These are phyloP conservation scores for Epsilonema sp. DNA, from an alignment of 2,888 invertebrate species.

Conservation along the genomic window DNA sequence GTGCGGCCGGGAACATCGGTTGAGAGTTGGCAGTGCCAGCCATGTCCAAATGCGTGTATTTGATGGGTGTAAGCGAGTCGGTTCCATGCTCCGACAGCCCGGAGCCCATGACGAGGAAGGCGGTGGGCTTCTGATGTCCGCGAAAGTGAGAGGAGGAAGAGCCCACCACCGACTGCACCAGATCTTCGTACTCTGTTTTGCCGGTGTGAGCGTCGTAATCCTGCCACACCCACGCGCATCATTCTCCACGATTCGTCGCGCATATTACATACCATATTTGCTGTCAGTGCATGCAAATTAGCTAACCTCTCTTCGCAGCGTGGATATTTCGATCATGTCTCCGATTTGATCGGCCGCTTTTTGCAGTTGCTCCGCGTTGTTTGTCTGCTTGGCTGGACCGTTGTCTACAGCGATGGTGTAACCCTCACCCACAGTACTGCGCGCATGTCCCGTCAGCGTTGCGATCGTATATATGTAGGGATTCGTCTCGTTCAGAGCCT, in stretches of 20 bases:
- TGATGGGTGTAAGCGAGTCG: constrained; percentile 42
- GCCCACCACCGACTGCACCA: too few relatives aligned
- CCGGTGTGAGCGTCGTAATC: background rate
- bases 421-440: constrained; percentile 36
- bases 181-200: background rate
- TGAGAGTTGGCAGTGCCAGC: constrained; percentile 56
- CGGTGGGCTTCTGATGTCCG: constrained; percentile 63
- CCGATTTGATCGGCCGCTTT: constrained; percentile 25
- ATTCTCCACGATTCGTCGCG: too few relatives aligned
- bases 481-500: constrained; percentile 47
- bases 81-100: constrained; percentile 55
- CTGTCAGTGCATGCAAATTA: background rate
- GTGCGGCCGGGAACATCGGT: constrained; percentile 46
- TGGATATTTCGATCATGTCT: constrained; percentile 33
- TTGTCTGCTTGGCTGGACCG: constrained; percentile 26
- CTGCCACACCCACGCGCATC: too few relatives aligned
- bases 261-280: background rate
- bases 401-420: constrained; percentile 42
- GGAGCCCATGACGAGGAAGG: constrained; percentile 58
- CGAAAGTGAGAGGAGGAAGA: background rate
- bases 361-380: constrained; percentile 22
- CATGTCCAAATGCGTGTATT: constrained; percentile 45
- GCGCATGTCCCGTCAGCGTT: constrained; percentile 69
- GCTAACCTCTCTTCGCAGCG: constrained; percentile 28
- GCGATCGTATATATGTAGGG: constrained; percentile 74